Evolutionary conservation across 1,140 invertebrate genomes (phyloP), one percentile per base, ranked within the genome.

Genomic region (Eurytemora carolleeae): DNA sequence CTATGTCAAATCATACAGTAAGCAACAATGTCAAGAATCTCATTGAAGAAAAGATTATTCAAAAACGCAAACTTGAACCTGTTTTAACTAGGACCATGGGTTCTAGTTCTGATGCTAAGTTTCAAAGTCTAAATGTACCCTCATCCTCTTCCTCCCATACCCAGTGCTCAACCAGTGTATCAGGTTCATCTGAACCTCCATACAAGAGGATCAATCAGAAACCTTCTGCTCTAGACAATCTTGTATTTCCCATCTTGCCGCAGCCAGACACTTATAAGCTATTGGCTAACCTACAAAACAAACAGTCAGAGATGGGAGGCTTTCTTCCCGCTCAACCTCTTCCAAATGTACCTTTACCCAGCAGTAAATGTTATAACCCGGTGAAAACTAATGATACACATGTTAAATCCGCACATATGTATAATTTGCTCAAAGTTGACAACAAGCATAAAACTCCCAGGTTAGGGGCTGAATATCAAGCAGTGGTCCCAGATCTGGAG

Each of bases 261-360:
- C 60, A 18, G 25, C 60, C 60, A 15, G 55, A 62, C 53, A 62
- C 60, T 15, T n/a, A 17, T 12, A 55, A 62, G 22, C 60, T 62
- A 22, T 31, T 62, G 20, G 60, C 53, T 2, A 62, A 62, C 54
- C 55, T 62, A 18, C 53, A 62, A 57, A 57, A 57, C 7, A 57
- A 57, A 3, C 7, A 19, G 15, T 22, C 15, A 7, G 3, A 57
- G 56, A 25, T 17, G 15, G 3, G 19, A 57, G 56, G 56, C 23
- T 18, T 58, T 55, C 24, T 53, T 21, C 31, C 59, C 26, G 54
- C 55, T 24, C 26, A 54, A 3, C 53, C 59, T 20, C 19, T 61
- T 56, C 18, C 57, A 19, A 58, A 44, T n/a, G 31, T 44, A 44
- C 31, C 31, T 44, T n/a, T 44, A 44, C 31, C 31, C 31, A 44